Evolutionary conservation across 2,888 invertebrate genomes (phyloP), one percentile per base, ranked within the genome.

Genomic region (Smittia aterrima): DNA sequence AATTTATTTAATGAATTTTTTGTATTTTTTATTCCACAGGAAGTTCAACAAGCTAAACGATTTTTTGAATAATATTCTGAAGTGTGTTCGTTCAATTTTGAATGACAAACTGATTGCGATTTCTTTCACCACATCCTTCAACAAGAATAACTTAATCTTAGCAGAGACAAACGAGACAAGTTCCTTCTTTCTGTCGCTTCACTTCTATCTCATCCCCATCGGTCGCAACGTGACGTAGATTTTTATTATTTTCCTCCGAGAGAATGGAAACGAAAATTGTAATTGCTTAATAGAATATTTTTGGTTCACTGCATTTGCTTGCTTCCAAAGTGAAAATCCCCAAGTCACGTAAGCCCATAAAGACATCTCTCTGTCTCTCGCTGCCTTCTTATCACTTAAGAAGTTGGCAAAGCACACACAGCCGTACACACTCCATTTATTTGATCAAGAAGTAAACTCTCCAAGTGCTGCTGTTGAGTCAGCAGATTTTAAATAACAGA

Each of bases 331-430:
- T 47, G 18, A 11, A 66, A 66, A 66, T 66, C 40, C 66, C 32
- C 66, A 66, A 66, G 66, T 66, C 66, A 66, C 66, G 66, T 66
- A 66, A 66, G 18, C 32, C 66, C 32, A 66, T 66, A 66, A 66
- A 66, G 66, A 66, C 66, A 66, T 66, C 20, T 47, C 32, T 13
- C 20, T 58, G 16, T 24, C 22, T 58, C 18, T 58, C 58, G 11
- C 40, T 9, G 7, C 11, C 53, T 18, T 13, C 58, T 18, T 66
- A 18, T 66, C 40, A 25, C 24, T 38, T 32, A 66, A 38, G 38
- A 18, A 66, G 38, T 16, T 38, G 16, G 64, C 64, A 64, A n/a
- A 47, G n/a, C 47, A 47, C 47, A 47, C 64, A 64, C 64, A 22
- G 22, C 64, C 2, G n/a, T 11, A 47, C 47, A 47, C 64, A 64